Percentiles rank a stretch among this genome's conserved stretches.
Conservation (phyloP, 2,113 vertebrate species). For the Platysteira castanea region DNA sequence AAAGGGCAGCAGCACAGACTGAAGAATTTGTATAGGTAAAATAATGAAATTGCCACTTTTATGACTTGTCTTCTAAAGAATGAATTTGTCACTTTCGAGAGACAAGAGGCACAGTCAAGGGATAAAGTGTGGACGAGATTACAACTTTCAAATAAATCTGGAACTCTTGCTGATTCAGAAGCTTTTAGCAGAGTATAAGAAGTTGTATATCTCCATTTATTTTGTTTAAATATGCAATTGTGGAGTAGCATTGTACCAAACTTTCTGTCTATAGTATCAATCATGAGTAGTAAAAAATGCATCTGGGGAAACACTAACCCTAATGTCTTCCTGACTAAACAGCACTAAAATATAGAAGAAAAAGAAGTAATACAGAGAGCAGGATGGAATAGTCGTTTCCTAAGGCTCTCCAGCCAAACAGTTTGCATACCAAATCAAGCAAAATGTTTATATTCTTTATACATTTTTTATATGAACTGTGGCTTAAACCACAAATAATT, state of each 20-base stretch:
- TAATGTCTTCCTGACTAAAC: background rate
- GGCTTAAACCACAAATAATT: background rate
- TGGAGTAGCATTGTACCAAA: background rate
- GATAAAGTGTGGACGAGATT: background rate
- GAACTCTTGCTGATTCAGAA: background rate
- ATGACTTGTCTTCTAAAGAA: background rate
- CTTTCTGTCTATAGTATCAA: background rate
- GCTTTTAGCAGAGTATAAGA: background rate
- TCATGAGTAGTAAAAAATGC: background rate
- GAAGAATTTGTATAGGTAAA: background rate
- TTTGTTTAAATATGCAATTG: background rate
- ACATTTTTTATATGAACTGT: background rate
- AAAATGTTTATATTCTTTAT: background rate
- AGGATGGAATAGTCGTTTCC: background rate
- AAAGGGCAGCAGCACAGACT: background rate
- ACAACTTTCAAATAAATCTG: background rate
- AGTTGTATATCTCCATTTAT: background rate
- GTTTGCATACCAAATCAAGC: background rate
- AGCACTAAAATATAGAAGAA: background rate
- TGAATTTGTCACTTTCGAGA: background rate
- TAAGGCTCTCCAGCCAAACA: background rate
- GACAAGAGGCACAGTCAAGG: background rate
- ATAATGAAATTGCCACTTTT: background rate
- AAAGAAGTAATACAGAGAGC: background rate
- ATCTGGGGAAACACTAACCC: background rate